Percentiles rank a stretch among this genome's conserved stretches.
phyloP scores from a whole-genome alignment of 2,113 vertebrate genomes.

The Aramus guarauna region DNA sequence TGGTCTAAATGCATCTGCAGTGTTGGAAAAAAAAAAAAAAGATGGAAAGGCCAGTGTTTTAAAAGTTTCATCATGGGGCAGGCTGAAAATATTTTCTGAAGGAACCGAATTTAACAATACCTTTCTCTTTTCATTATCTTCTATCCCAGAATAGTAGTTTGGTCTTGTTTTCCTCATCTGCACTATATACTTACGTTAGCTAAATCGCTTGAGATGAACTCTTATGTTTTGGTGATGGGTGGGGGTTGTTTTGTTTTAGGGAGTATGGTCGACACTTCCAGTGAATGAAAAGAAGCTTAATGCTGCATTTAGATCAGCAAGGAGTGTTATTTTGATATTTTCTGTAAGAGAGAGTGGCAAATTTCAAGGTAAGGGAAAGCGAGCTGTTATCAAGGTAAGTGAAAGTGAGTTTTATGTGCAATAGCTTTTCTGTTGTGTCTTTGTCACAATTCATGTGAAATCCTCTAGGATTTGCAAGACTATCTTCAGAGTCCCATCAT shows the following conservation, averaged over 20 bases:
- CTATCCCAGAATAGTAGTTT: background rate
- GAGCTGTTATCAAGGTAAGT: background rate
- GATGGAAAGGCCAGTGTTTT: background rate
- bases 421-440: background rate
- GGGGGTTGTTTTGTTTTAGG: conserved; percentile 71
- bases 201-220: background rate
- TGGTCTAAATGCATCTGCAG: background rate
- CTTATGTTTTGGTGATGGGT: background rate
- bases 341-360: conserved; percentile 98
- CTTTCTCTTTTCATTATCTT: background rate
- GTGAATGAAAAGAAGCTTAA: conserved; percentile 99
- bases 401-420: background rate
- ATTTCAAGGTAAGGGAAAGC: conserved; percentile 90
- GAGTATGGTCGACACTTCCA: conserved; percentile 98
- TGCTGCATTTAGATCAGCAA: conserved; percentile 88
- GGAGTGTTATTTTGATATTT: conserved; percentile 94
- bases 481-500: conserved; percentile 94
- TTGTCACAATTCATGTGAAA: background rate
- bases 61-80: background rate
- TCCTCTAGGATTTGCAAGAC: conserved; percentile 87
- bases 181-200: background rate
- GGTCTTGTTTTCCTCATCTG: background rate
- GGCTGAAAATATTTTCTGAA: background rate
- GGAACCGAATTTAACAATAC: background rate
- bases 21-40: background rate